Conservation (phyloP, 2,113 vertebrate species). For the Brevimyrus niger region DNA sequence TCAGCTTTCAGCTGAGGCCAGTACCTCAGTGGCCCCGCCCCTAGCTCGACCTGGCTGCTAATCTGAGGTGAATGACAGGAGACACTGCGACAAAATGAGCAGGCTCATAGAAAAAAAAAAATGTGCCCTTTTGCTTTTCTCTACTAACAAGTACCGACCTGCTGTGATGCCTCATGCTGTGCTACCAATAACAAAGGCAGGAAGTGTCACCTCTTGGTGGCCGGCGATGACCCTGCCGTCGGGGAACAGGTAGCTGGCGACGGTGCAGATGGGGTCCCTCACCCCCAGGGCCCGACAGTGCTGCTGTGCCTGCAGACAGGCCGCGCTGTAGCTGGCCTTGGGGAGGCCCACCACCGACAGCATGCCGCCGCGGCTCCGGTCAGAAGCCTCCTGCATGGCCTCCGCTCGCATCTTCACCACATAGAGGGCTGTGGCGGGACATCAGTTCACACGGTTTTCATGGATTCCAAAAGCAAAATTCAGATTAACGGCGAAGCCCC, state of each 20-base stretch:
- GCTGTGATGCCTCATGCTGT: not conserved
- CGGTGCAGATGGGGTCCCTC: conserved; percentile 70
- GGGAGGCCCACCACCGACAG: conserved; percentile 71
- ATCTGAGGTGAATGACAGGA: not conserved
- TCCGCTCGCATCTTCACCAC: conserved; percentile 85
- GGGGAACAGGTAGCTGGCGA: conserved; percentile 88
- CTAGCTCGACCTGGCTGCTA: not conserved
- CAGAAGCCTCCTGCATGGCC: conserved; percentile 85
- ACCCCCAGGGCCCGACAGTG: conserved; percentile 75
- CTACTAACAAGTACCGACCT: not conserved
- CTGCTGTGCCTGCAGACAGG: conserved; percentile 75
- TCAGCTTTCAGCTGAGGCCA: not conserved
- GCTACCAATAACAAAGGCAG: not conserved
- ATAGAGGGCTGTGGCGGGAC: conserved; percentile 64
- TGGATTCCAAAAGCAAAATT: not conserved
- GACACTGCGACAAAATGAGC: not conserved
- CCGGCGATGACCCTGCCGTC: conserved; percentile 88
- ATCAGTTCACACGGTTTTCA: not conserved
- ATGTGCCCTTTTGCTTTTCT: not conserved
- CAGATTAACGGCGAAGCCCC: not conserved
- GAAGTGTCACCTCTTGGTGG: conserved; percentile 67
- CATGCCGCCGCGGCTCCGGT: conserved; percentile 79
- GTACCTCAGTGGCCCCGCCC: not conserved
- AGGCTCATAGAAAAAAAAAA: not conserved
- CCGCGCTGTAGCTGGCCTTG: conserved; percentile 65